These are phyloP conservation scores for Harpegnathos saltator DNA, from an alignment of 1,140 invertebrate genomes.

Conservation along the genomic window DNA sequence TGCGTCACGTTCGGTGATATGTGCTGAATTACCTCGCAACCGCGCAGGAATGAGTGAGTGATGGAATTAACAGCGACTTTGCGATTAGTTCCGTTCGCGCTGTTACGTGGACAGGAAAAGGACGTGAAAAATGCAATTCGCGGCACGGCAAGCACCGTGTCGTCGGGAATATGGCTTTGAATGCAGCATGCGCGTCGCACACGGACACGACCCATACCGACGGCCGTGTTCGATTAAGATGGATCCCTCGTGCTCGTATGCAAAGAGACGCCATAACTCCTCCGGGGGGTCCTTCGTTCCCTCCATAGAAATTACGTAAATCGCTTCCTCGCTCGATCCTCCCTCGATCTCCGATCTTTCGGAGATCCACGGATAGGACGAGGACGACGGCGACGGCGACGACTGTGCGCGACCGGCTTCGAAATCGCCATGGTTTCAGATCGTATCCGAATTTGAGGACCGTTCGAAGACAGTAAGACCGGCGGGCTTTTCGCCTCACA, in stretches of 20 bases:
- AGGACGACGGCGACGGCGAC: constrained; percentile 23
- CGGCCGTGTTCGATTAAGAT: constrained; percentile 68
- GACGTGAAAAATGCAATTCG: constrained; percentile 46
- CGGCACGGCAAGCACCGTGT: constrained; percentile 14
- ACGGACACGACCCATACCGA: neutral
- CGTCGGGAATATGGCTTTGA: constrained; percentile 11
- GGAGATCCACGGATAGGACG: constrained; percentile 54
- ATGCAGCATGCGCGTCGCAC: constrained; percentile 15
- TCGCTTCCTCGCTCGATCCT: constrained; percentile 35
- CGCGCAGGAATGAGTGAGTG: neutral
- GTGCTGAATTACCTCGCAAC: neutral
- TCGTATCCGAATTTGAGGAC: constrained; percentile 66
- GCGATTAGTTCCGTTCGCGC: constrained; percentile 18
- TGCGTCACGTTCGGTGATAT: neutral
- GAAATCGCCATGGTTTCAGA: constrained; percentile 59
- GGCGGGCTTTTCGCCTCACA: constrained; percentile 20
- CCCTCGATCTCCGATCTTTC: constrained; percentile 57
- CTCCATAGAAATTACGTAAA: constrained; percentile 73
- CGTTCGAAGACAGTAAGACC: constrained; percentile 40
- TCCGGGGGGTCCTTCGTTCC: constrained; percentile 35
- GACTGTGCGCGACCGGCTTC: neutral
- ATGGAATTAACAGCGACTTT: constrained; percentile 23
- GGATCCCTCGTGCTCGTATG: constrained; percentile 72
- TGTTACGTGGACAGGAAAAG: constrained; percentile 14
- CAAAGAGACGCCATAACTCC: constrained; percentile 61